Evolutionary conservation across 2,888 invertebrate species (phyloP).

Genomic region (Dasypogon diadema): DNA sequence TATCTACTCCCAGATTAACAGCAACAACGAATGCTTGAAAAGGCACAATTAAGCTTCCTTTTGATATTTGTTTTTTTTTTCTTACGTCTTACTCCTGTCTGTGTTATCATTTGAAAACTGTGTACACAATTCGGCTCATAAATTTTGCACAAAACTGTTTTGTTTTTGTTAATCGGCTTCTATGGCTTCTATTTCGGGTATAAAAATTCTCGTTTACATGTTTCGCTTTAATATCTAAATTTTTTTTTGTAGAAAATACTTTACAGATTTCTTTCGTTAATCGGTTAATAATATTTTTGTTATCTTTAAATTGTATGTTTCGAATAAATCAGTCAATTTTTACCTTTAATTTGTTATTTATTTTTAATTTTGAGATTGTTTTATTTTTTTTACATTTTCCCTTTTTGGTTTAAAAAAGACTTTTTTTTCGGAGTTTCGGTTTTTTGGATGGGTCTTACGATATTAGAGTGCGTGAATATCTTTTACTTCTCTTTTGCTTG

Average conservation of each 20-base stretch:
- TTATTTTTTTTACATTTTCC: slow-evolving; percentile 6
- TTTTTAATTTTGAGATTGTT: slow-evolving; percentile 17
- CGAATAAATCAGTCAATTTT: slow-evolving; percentile 44
- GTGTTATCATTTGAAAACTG: too few relatives aligned
- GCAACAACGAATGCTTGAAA: slow-evolving; percentile 49
- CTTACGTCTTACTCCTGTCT: neutral
- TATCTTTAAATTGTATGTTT: neutral
- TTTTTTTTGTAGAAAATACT: slow-evolving; percentile 39
- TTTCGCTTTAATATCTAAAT: slow-evolving; percentile 32
- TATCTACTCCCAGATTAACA: slow-evolving; percentile 23
- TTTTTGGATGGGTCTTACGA: slow-evolving; percentile 36
- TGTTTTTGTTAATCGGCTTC: slow-evolving; percentile 17
- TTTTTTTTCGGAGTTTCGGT: slow-evolving; percentile 18
- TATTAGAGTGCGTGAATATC: slow-evolving; percentile 5
- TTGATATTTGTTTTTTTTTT: slow-evolving; percentile 29
- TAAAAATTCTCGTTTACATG: slow-evolving; percentile 38
- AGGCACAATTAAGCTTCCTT: slow-evolving; percentile 52
- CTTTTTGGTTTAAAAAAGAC: slow-evolving; percentile 4
- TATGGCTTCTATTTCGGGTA: slow-evolving; percentile 43
- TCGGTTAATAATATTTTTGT: slow-evolving; percentile 22
- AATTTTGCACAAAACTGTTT: slow-evolving; percentile 28
- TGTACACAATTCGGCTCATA: slow-evolving; percentile 2
- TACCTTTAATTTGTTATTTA: slow-evolving; percentile 12
- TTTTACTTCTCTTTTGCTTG: slow-evolving; percentile 4
- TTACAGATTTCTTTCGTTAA: slow-evolving; percentile 28